phyloP scores from a whole-genome alignment of 2,888 invertebrate species.

The Sicus ferrugineus region DNA sequence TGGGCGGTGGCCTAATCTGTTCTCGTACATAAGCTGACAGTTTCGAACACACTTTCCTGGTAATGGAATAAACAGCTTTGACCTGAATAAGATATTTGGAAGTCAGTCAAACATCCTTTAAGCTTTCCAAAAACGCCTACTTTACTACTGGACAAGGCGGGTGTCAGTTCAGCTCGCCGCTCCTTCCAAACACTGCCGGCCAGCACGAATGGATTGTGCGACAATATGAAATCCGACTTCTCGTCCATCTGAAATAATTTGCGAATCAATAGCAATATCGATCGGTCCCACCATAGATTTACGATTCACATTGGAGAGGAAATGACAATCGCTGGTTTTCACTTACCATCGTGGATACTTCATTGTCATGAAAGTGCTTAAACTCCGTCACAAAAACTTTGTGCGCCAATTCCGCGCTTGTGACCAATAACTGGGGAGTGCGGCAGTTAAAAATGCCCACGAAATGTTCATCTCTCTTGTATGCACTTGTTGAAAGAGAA shows the following conservation, averaged over 20 bases:
- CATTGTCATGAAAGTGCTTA: conserved; percentile 60
- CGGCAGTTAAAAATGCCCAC: conserved; percentile 62
- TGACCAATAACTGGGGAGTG: conserved; percentile 58
- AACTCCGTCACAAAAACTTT: conserved; percentile 64
- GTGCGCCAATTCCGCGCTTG: conserved; percentile 58
- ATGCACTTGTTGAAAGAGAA: conserved; percentile 43
- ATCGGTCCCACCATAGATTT: background rate
- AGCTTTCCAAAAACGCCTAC: background rate
- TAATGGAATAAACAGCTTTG: conserved; percentile 66
- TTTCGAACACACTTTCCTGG: conserved; percentile 63
- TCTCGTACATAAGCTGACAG: conserved; percentile 63
- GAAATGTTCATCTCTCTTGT: conserved; percentile 51
- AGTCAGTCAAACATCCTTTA: background rate
- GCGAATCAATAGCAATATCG: background rate
- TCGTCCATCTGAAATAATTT: conserved; percentile 56
- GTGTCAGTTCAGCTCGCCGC: conserved; percentile 64
- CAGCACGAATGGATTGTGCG: conserved; percentile 65
- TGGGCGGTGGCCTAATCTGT: conserved; percentile 48
- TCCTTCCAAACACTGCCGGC: conserved; percentile 66
- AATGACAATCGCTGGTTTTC: background rate
- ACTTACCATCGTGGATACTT: conserved; percentile 49
- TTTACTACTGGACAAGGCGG: background rate
- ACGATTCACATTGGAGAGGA: background rate
- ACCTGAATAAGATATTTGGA: conserved; percentile 45
- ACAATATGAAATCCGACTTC: conserved; percentile 64